Percentiles rank a stretch among this genome's conserved stretches.
Conservation (phyloP, 1,140 invertebrate genomes). For the Trichogramma pretiosum region DNA sequence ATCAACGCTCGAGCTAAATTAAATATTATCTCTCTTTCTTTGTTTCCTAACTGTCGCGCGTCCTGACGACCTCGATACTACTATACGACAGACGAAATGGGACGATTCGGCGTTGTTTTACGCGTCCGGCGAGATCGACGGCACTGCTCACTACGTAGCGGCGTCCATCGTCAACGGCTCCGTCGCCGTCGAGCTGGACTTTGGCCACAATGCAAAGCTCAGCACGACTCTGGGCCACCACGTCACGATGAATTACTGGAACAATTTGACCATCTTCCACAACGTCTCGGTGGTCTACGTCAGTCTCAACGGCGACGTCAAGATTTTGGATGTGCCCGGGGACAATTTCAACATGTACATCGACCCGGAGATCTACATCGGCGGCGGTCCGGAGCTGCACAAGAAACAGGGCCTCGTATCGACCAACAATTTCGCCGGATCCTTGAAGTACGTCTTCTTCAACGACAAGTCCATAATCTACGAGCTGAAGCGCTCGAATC, state of each 20-base stretch:
- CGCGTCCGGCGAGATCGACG: conserved; percentile 74
- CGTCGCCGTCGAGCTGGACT: conserved; percentile 71
- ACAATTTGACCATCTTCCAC: conserved; percentile 81
- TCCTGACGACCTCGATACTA: neutral
- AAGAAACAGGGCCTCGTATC: conserved; percentile 67
- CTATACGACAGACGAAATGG: conserved; percentile 57
- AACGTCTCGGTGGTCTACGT: conserved; percentile 62
- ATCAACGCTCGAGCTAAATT: too few species aligned
- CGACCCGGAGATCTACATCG: conserved; percentile 88
- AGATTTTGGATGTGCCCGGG: conserved; percentile 61
- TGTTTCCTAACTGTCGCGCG: neutral
- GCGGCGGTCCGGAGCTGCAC: conserved; percentile 69
- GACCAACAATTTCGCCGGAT: conserved; percentile 69
- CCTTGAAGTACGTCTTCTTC: conserved; percentile 84
- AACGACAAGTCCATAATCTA: conserved; percentile 87
- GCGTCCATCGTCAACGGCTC: conserved; percentile 70
- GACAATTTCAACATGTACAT: conserved; percentile 73
- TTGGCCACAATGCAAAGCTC: conserved; percentile 65
- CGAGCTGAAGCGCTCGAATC: conserved; percentile 70
- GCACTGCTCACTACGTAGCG: conserved; percentile 70
- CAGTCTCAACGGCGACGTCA: conserved; percentile 62
- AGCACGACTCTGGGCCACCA: conserved; percentile 58
- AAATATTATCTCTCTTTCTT: neutral
- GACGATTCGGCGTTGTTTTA: conserved; percentile 82
- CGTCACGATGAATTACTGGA: conserved; percentile 72